Percentiles rank a stretch among this genome's conserved stretches.
These are phyloP conservation scores for Eurois occulta DNA, from an alignment of 2,888 invertebrate species.

Conservation along the genomic window DNA sequence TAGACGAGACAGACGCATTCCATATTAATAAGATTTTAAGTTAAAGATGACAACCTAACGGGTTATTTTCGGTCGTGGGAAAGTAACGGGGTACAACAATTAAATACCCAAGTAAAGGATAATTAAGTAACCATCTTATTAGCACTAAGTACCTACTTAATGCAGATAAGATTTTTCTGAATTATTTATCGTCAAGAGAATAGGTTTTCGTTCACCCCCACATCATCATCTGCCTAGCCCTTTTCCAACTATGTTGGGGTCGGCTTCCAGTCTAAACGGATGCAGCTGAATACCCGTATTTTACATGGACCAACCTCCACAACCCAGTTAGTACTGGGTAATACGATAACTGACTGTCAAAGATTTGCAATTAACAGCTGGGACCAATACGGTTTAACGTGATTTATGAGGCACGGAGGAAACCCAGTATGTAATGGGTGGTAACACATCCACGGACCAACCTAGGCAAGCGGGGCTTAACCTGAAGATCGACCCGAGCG, in stretches of 20 bases:
- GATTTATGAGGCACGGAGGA: not conserved
- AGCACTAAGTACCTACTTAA: not conserved
- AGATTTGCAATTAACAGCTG: not conserved
- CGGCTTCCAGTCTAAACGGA: not conserved
- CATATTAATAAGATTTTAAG: slow-evolving; percentile 1
- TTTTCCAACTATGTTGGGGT: not conserved
- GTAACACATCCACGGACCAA: too few species aligned
- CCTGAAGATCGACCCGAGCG: too few species aligned
- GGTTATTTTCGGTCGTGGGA: slow-evolving; percentile 10
- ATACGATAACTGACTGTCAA: not conserved
- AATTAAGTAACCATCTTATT: not conserved
- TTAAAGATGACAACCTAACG: not conserved
- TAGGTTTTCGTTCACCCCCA: not conserved
- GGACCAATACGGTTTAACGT: not conserved
- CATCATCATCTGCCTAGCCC: not conserved
- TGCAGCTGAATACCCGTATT: not conserved
- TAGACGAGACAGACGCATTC: not conserved
- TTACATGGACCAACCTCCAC: not conserved
- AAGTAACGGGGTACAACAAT: slow-evolving; percentile 19
- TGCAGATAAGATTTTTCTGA: not conserved
- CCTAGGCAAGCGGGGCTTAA: too few species aligned
- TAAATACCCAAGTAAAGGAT: not conserved
- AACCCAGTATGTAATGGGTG: too few species aligned
- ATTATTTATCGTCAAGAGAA: not conserved
- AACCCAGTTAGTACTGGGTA: too few species aligned